These are phyloP conservation scores for Sebastes cheni DNA, from an alignment of 2,797 vertebrate genomes.

Conservation along the genomic window DNA sequence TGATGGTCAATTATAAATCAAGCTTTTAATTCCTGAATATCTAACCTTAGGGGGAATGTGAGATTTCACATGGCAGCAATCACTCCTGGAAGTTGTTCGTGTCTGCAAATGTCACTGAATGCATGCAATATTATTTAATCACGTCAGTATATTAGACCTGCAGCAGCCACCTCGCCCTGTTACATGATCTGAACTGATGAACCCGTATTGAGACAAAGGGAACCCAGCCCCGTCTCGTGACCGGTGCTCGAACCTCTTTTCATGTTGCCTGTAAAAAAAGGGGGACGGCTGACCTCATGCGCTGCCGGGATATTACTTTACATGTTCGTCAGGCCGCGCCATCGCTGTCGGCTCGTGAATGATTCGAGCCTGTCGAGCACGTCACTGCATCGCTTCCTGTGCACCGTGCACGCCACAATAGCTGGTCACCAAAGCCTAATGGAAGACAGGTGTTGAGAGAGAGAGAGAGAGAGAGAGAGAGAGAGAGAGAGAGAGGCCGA, in stretches of 20 bases:
- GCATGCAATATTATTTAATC: conserved; percentile 40
- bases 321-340: conserved; percentile 53
- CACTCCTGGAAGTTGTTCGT: neutral
- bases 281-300: conserved; percentile 60
- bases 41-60: neutral
- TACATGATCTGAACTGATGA: conserved; percentile 57
- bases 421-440: conserved; percentile 59
- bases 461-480: neutral
- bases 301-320: conserved; percentile 72
- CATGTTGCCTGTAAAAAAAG: conserved; percentile 63
- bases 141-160: conserved; percentile 25
- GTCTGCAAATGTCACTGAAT: conserved; percentile 33
- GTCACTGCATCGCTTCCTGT: conserved; percentile 52
- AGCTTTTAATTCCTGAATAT: neutral
- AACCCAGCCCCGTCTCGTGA: conserved; percentile 69
- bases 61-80: neutral
- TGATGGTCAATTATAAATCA: neutral
- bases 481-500: neutral
- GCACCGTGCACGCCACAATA: conserved; percentile 19
- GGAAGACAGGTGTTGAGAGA: conserved; percentile 62
- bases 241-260: conserved; percentile 67
- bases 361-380: conserved; percentile 29
- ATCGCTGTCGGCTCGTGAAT: conserved; percentile 28
- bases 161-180: conserved; percentile 48
- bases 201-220: conserved; percentile 40